Base-by-base conservation (phyloP, 2,888 invertebrate species). In the Limnephilus auricula region DNA sequence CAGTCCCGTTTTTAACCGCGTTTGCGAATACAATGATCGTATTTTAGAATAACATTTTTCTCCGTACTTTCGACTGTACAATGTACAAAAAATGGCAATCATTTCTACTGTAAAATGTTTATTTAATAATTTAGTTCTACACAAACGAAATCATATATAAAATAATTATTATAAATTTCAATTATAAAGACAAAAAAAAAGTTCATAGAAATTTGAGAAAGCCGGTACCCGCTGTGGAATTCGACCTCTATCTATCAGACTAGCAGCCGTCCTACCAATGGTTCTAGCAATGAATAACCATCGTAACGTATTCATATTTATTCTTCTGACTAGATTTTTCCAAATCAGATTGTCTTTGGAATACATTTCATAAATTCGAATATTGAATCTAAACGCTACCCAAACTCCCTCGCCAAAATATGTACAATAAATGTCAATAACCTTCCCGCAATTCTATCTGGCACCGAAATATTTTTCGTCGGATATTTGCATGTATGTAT, bases 401-500 rank as follows among this genome's bases (percentile, higher is more conserved):
- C 85, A 84, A 90, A 89, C 92, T 92, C 90, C 90, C 90, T 89
- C 87, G 83, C 90, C 86, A 89, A 92, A 93, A 92, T 93, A 92
- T 92, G 93, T 91, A 92, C 89, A 92, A 92, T 92, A 93, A 93
- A 92, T 92, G 92, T 93, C 92, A 92, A 93, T 93, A 93, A 92
- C 90, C 83, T 87, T 87, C 89, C 82, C 90, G 18, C 87, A 79
- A 34, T 78, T 88, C 37, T 31, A 78, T 31, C 87, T 88, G 34
- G 88, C 65, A 85, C 90, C 78, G 86, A 92, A 91, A 92, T 92
- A 91, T 92, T 92, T 90, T 79, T 89, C 89, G 82, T 50, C 45
- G 89, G 84, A 82, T 79, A 92, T 92, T 90, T 91, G 92, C 91
- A 90, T 91, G 86, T 88, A 90, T 84, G 86, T 83, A 88, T 80